Percentiles rank a stretch among this genome's conserved stretches.
Conservation (phyloP, 2,113 vertebrate genomes). For the Turnix velox region DNA sequence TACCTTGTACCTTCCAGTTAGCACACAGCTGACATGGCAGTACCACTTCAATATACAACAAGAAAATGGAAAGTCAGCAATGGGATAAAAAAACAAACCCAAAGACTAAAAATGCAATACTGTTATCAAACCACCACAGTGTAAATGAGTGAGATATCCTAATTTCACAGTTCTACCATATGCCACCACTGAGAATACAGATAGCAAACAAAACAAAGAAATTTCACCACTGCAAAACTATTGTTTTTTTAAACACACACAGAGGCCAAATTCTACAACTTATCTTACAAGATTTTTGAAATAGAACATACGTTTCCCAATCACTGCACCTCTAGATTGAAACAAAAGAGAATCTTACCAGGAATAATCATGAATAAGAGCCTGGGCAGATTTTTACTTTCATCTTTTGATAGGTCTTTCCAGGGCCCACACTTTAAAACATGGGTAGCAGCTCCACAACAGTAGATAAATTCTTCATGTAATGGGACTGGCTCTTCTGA, state of each 20-base stretch:
- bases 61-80: background rate
- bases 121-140: background rate
- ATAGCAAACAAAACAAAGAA: background rate
- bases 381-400: conserved; percentile 57
- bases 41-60: background rate
- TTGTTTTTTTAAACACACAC: background rate
- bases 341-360: conserved; percentile 59
- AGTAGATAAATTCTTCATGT: conserved; percentile 74
- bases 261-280: background rate
- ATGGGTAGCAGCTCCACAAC: conserved; percentile 74
- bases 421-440: conserved; percentile 77
- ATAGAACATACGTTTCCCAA: background rate
- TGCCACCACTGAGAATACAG: background rate
- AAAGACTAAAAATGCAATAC: background rate
- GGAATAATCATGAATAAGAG: conserved; percentile 76
- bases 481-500: conserved; percentile 68
- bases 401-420: conserved; percentile 66
- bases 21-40: background rate
- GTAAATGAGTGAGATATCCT: background rate
- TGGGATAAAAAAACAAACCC: background rate
- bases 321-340: background rate
- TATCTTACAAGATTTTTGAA: background rate
- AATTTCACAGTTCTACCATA: background rate
- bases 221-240: background rate
- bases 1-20: background rate